Evolutionary conservation across 2,113 vertebrate genomes (phyloP).

Genomic region (Equus quagga): DNA sequence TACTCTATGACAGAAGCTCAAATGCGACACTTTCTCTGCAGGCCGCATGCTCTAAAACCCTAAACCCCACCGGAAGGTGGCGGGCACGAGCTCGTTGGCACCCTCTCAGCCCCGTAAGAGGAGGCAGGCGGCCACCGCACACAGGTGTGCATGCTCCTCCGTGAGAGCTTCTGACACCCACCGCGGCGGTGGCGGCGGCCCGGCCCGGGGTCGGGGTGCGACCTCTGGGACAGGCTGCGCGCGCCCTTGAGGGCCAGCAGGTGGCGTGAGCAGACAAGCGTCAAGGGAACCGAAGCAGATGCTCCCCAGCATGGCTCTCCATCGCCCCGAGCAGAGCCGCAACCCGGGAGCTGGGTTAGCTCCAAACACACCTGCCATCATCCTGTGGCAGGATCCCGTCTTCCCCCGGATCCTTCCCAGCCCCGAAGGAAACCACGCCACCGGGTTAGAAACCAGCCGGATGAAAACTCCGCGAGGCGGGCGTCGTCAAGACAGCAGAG

Average conservation of each 20-base stretch:
- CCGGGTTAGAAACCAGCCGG: accelerated
- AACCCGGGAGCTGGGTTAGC: accelerated
- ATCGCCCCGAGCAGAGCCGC: accelerated
- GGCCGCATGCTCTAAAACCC: not conserved
- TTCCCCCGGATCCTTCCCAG: accelerated
- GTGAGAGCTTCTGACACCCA: too few relatives aligned
- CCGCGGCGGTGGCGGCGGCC: too few relatives aligned
- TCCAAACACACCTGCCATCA: accelerated
- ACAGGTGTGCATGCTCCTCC: not conserved
- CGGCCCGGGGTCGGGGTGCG: too few relatives aligned
- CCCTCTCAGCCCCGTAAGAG: too few relatives aligned
- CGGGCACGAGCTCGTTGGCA: accelerated
- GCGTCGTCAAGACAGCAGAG: not conserved
- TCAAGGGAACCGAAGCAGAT: not conserved
- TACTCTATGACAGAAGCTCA: not conserved
- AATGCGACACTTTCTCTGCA: not conserved
- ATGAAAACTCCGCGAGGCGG: accelerated
- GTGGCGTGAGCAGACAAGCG: slow-evolving; percentile 82
- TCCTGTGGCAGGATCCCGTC: too few relatives aligned
- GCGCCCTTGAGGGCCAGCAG: slow-evolving; percentile 72
- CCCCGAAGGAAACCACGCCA: not conserved
- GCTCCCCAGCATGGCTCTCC: not conserved
- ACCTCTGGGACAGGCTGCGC: not conserved
- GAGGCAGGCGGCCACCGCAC: not conserved
- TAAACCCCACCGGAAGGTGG: accelerated